Evolutionary conservation across 2,797 vertebrate species (phyloP).

Genomic region (Ceryle rudis): DNA sequence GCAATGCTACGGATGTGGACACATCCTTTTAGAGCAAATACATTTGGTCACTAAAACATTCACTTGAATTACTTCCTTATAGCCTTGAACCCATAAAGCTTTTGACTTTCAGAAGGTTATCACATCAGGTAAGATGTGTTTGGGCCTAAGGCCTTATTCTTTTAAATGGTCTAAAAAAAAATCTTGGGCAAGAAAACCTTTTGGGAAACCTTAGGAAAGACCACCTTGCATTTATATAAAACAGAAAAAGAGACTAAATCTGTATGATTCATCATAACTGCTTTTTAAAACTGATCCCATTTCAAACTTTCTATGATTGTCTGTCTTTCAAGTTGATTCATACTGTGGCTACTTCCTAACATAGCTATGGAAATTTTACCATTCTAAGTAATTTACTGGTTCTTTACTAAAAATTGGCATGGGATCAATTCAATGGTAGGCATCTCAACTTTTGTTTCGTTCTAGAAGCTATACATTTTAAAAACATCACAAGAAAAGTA

Average conservation of each 20-base stretch:
- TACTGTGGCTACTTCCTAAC: not conserved
- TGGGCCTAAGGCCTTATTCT: not conserved
- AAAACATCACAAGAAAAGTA: fast-evolving
- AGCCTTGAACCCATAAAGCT: not conserved
- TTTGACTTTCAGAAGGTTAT: not conserved
- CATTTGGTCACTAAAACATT: not conserved
- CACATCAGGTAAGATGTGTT: not conserved
- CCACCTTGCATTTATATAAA: not conserved
- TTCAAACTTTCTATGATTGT: not conserved
- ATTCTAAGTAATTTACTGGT: not conserved
- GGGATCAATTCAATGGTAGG: not conserved
- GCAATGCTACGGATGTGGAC: not conserved
- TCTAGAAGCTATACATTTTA: not conserved
- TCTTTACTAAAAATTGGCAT: not conserved
- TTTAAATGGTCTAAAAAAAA: not conserved
- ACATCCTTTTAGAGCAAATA: not conserved
- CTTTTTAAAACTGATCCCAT: not conserved
- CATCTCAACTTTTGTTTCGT: not conserved
- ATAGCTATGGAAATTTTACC: not conserved
- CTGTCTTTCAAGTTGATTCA: not conserved
- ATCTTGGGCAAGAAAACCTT: too few relatives aligned
- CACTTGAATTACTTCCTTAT: not conserved
- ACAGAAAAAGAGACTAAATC: not conserved
- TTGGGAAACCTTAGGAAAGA: too few relatives aligned
- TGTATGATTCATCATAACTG: not conserved